These are phyloP conservation scores for Poeciliopsis retropinna DNA, from an alignment of 2,113 vertebrate genomes.

Conservation along the genomic window DNA sequence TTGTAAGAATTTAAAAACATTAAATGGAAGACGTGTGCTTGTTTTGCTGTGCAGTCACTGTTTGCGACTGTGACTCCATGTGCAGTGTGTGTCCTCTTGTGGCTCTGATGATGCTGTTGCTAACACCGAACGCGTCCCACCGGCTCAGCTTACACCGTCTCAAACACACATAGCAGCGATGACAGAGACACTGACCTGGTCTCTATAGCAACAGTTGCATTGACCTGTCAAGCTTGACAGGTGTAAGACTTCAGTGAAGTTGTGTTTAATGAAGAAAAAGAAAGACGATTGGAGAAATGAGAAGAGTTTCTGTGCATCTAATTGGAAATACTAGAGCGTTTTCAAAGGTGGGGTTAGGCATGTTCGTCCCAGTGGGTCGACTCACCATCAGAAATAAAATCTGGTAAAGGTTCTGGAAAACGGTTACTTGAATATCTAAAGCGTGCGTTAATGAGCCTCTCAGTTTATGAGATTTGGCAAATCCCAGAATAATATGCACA, in stretches of 20 bases:
- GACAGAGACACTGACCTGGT: constrained; percentile 17
- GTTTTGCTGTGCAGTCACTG: not conserved
- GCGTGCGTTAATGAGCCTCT: constrained; percentile 1
- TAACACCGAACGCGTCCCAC: constrained; percentile 12
- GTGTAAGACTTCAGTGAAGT: constrained; percentile 4
- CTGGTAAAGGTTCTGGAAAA: not conserved
- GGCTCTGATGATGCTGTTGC: constrained; percentile 14
- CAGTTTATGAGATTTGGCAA: not conserved
- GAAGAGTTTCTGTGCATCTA: constrained; percentile 23
- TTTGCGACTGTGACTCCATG: constrained; percentile 25
- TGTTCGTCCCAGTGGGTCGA: constrained; percentile 10
- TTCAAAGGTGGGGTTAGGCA: constrained; percentile 18
- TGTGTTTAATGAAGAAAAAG: not conserved
- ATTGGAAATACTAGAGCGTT: constrained; percentile 26
- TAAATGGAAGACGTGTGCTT: not conserved
- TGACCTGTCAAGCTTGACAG: constrained; percentile 6
- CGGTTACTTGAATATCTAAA: constrained; percentile 1
- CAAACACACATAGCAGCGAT: constrained; percentile 16
- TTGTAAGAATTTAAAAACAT: no score
- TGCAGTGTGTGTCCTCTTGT: constrained; percentile 6
- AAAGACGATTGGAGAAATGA: not conserved
- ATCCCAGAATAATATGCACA: not conserved
- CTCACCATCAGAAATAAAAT: constrained; percentile 9
- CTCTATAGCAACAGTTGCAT: constrained; percentile 14
- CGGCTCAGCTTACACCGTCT: not conserved